Base-by-base conservation (phyloP, 2,888 invertebrate genomes). In the Pollenia griseotomentosa region DNA sequence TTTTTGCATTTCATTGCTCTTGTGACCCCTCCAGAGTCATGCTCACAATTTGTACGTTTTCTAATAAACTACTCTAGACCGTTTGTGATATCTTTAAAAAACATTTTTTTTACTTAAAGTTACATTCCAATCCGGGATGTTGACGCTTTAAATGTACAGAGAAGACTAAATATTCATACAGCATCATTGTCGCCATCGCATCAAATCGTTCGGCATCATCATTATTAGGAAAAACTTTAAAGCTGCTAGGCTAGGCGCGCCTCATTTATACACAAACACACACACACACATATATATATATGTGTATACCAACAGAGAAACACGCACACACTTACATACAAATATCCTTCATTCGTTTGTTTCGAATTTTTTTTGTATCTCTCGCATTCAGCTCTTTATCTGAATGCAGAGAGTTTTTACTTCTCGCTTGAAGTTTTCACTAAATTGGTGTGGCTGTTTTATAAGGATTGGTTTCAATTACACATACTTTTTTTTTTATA, bases 161-260 rank as follows among this genome's bases (percentile, higher is more conserved):
- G 77, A 51, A 84, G 77, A 87, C 84, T 87, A 63, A 83, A 79
- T 74, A 63, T 53, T 51, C 55, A 16, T 14, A 71, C 42, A 57
- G 23, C 42, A 74, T 79, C 55, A 51, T 53, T 23, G 40, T 44
- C 53, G 46, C 40, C 53, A 40, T 73, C 23, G 33, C 44, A 44
- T 33, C 23, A 80, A 40, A 65, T 61, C 42, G 42, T 40, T 70
- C 66, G 66, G 66, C 42, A 63, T 44, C 65, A 55, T 61, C 73
- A 14, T 48, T 71, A 71, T 59, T 14, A 59, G 19, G 48, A 55
- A 61, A 55, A 75, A 77, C 11, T 59, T 33, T 70, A 74, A 75
- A 80, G 80, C 83, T 83, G 86, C 80, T 66, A 70, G 83, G 83
- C 79, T 80, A 86, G 86, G 86, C 86, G 83, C 83, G 86, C 77